A percentile compares a stretch with the other conserved stretches of the same genome.
These are phyloP conservation scores for Menidia menidia DNA, from an alignment of 2,797 vertebrate genomes.

Conservation along the genomic window DNA sequence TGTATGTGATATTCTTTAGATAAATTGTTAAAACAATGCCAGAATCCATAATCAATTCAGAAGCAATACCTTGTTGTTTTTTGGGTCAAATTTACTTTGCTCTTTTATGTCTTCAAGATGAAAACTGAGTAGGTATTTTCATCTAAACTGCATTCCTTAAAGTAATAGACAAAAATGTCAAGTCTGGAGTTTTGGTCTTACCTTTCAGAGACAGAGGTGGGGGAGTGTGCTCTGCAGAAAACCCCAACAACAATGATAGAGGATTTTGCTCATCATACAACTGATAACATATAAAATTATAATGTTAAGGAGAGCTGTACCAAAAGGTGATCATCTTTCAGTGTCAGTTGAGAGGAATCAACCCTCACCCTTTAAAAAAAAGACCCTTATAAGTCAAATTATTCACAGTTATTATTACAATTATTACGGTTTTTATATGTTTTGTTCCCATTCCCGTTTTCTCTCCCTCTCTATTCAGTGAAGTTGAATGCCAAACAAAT, in stretches of 20 bases:
- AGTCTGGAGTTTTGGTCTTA: too few species aligned
- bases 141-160: not conserved
- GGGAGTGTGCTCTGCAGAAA: not conserved
- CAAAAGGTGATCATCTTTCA: too few species aligned
- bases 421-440: not conserved
- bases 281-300: too few species aligned
- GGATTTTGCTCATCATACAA: too few species aligned
- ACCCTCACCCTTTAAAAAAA: not conserved
- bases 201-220: too few species aligned
- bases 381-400: not conserved
- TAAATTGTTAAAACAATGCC: too few species aligned
- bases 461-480: not conserved
- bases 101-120: not conserved
- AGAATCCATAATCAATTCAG: too few species aligned
- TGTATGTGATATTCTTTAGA: too few species aligned
- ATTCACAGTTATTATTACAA: not conserved
- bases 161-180: too few species aligned
- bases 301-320: too few species aligned
- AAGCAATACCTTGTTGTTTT: not conserved
- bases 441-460: not conserved
- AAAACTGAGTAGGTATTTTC: not conserved
- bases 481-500: constrained; percentile 11
- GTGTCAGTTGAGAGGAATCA: too few species aligned
- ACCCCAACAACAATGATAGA: too few species aligned
- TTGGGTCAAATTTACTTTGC: not conserved